These are phyloP conservation scores for Lydus trimaculatus DNA, from an alignment of 2,888 invertebrate species.

Conservation along the genomic window DNA sequence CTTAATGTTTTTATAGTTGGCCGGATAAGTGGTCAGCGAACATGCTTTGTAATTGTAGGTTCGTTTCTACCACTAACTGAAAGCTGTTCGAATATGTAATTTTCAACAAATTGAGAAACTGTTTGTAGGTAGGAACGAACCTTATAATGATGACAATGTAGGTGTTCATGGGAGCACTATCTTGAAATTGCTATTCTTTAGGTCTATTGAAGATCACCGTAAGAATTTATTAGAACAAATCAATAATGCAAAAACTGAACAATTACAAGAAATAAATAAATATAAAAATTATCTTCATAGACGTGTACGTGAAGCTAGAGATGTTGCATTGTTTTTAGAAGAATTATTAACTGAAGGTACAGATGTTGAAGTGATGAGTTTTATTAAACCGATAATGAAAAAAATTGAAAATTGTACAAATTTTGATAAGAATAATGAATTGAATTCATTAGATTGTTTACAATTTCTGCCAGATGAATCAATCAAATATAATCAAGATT, in stretches of 20 bases:
- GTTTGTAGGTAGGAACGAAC: too few relatives aligned
- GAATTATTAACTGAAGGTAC: conserved; percentile 59
- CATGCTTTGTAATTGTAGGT: too few relatives aligned
- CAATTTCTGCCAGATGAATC: conserved; percentile 66
- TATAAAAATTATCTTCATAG: conserved; percentile 62
- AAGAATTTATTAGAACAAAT: conserved; percentile 47
- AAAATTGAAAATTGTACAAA: conserved; percentile 71
- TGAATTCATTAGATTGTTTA: conserved; percentile 61
- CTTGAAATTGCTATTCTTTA: conserved; percentile 29
- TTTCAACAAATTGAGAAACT: too few relatives aligned
- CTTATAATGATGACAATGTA: too few relatives aligned
- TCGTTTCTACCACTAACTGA: too few relatives aligned
- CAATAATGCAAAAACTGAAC: conserved; percentile 52
- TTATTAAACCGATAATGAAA: conserved; percentile 70
- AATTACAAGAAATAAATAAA: conserved; percentile 58
- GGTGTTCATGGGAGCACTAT: too few relatives aligned
- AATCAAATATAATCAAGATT: conserved; percentile 53
- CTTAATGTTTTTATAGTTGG: too few relatives aligned
- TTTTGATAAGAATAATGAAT: conserved; percentile 63
- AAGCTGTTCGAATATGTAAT: too few relatives aligned
- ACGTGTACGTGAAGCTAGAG: conserved; percentile 65
- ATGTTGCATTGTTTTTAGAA: conserved; percentile 71
- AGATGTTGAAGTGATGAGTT: conserved; percentile 75
- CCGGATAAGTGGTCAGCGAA: too few relatives aligned
- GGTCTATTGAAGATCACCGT: conserved; percentile 53